Conservation (phyloP, 2,113 vertebrate genomes). For the Zosterops pallidus region DNA sequence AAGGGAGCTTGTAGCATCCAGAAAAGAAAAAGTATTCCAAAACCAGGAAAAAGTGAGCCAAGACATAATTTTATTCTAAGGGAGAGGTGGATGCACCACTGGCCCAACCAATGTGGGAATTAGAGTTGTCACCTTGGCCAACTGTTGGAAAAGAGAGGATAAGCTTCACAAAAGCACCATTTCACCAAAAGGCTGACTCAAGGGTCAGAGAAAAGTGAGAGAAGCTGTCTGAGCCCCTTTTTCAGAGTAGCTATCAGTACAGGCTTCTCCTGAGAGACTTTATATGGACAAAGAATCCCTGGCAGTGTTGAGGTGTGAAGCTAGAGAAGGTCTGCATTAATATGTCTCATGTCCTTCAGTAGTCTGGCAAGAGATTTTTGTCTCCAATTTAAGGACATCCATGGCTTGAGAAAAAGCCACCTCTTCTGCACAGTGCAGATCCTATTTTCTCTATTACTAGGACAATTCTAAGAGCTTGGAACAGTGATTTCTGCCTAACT, state of each 20-base stretch:
- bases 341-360: background rate
- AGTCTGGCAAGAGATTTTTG: background rate
- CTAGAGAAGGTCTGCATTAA: background rate
- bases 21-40: background rate
- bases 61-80: background rate
- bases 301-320: background rate
- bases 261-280: background rate
- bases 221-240: background rate
- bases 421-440: background rate
- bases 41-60: background rate
- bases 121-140: background rate
- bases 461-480: background rate
- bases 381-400: background rate
- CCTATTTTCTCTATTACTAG: background rate
- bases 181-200: background rate
- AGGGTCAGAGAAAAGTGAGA: background rate
- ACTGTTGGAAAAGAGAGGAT: background rate
- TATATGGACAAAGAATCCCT: background rate
- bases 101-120: fast-evolving
- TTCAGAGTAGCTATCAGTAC: background rate
- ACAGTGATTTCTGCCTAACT: background rate
- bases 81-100: background rate
- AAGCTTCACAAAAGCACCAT: background rate
- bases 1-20: background rate
- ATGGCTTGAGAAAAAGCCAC: background rate